Base-by-base conservation (phyloP, 2,113 vertebrate species). In the Sylvia atricapilla region DNA sequence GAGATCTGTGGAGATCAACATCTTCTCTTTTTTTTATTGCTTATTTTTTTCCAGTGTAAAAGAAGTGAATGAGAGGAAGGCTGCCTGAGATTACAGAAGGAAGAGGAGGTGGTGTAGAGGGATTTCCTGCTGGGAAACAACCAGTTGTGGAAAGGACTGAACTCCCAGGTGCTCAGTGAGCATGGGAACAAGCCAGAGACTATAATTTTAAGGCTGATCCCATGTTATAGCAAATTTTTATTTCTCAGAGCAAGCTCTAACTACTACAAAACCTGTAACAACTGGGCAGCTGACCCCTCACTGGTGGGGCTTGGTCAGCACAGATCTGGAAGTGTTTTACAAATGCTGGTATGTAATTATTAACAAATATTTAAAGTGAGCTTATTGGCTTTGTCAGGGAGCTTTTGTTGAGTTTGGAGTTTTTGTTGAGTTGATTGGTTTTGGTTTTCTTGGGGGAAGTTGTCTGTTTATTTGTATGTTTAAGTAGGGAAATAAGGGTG, bases 121-220 rank as follows among this genome's bases (percentile, higher is more conserved):
- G 76, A 84, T 25, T 70, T 68, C 75, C 63, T 15, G 22, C 47
- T 66, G 90, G 63, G 68, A 95, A 91, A 85, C 85, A 84, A 80
- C 33, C 30, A 39, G 50, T 44, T 86, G 83, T 74, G 72, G 78
- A n/a, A 88, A 66, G 64, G 39, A 81, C 55, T 74, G 72, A 88
- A 55, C 72, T 77, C 64, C 63, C 68, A 74, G 75, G 62, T 66
- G 75, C 63, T 69, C 91, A 67, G 63, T 17, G 53, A 90, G 83
- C 68, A 88, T 0, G 0, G 53, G 44, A 94, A 64, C 79, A 80
- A 89, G 75, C 20, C 60, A 70, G 47, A 72, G 39, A 44, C 88
- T 93, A 11, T 47, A 69, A 92, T 89, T 94, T 94, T 58, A 82
- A 84, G 77, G 76, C 49, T 87, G 84, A 82, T 76, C 53, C 66